A percentile compares a stretch with the other conserved stretches of the same genome.
Conservation (phyloP, 2,113 vertebrate species). For the Electrona antarctica region DNA sequence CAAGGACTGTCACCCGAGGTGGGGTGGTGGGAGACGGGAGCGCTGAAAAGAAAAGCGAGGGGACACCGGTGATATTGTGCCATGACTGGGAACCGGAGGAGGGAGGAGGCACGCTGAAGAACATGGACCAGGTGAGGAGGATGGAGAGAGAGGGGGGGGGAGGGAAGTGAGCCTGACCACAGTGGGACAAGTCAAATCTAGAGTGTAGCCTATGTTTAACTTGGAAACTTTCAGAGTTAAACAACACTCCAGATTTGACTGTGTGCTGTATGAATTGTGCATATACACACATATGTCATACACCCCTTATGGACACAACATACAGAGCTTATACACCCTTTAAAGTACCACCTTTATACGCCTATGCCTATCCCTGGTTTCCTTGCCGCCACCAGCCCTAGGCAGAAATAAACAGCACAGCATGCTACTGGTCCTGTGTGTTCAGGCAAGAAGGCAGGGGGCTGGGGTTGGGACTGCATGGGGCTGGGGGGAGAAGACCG, state of each 20-base stretch:
- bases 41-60: neutral
- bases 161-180: slow-evolving; percentile 44
- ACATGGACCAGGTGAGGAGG: slow-evolving; percentile 80
- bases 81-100: slow-evolving; percentile 69
- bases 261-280: no score
- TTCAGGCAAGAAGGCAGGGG: neutral
- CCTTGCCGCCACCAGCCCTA: neutral
- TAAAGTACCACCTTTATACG: slow-evolving; percentile 26
- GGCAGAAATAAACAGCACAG: slow-evolving; percentile 47
- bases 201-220: no score
- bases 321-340: slow-evolving; percentile 12
- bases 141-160: slow-evolving; percentile 12
- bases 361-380: neutral
- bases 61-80: slow-evolving; percentile 41
- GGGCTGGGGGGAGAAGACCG: slow-evolving; percentile 9
- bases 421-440: slow-evolving; percentile 28
- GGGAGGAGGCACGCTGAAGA: slow-evolving; percentile 66
- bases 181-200: neutral
- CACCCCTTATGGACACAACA: slow-evolving; percentile 38
- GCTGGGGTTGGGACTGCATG: slow-evolving; percentile 13
- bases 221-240: no score
- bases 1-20: neutral
- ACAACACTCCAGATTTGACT: no score
- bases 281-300: neutral
- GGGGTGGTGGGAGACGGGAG: slow-evolving; percentile 24